These are phyloP conservation scores for Columba livia DNA, from an alignment of 2,113 vertebrate species.

Conservation along the genomic window DNA sequence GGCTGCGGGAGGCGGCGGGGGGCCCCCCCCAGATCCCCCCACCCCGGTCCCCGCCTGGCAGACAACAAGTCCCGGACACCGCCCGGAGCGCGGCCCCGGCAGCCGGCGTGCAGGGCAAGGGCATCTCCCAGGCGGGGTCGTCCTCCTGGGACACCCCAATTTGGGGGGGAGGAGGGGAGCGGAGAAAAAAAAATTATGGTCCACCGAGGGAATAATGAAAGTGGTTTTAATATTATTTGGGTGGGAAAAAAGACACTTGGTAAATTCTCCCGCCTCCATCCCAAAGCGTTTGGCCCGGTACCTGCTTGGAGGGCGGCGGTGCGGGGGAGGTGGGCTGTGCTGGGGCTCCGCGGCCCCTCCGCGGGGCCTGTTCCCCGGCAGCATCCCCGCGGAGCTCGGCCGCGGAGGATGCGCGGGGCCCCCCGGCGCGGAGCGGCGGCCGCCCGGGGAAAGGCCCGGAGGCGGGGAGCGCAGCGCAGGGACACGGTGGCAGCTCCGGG, in stretches of 20 bases:
- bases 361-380: fast-evolving
- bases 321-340: not conserved
- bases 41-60: not conserved
- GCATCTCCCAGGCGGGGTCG: not conserved
- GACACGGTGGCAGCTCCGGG: no score
- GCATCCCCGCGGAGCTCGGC: not conserved
- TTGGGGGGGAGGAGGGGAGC: not conserved
- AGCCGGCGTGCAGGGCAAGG: not conserved
- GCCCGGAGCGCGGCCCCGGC: not conserved
- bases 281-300: not conserved
- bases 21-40: not conserved
- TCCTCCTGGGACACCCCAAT: not conserved
- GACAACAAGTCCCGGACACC: not conserved
- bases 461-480: not conserved
- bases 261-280: not conserved
- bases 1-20: conserved; percentile 75
- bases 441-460: not conserved
- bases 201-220: not conserved
- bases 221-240: not conserved
- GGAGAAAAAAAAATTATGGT: not conserved
- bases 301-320: not conserved
- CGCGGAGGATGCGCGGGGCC: not conserved
- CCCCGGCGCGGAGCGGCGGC: not conserved
- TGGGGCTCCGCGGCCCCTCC: not conserved
- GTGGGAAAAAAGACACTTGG: not conserved